These are phyloP conservation scores for Neomonachus schauinslandi DNA, from an alignment of 2,113 vertebrate genomes.

Conservation along the genomic window DNA sequence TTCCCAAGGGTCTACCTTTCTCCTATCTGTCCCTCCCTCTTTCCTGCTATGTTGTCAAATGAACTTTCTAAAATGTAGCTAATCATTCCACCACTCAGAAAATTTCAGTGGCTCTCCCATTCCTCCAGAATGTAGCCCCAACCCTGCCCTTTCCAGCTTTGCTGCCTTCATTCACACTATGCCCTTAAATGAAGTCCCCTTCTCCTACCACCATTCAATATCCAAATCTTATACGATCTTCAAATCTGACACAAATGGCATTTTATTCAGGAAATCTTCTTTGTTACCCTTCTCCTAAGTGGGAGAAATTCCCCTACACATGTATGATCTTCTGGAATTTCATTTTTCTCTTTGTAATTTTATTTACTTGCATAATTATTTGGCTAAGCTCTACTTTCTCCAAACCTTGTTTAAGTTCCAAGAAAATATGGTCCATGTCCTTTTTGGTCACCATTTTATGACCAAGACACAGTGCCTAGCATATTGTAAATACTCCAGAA, in stretches of 20 bases:
- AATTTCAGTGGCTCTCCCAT: neutral
- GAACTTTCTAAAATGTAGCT: neutral
- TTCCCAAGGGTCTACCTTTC: neutral
- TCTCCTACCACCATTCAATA: neutral
- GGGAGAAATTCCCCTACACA: neutral
- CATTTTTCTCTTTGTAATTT: neutral
- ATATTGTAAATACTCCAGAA: neutral
- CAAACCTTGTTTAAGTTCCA: neutral
- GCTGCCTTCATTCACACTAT: accelerated
- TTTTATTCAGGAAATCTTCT: neutral
- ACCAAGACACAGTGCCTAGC: neutral
- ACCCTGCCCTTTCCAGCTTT: neutral
- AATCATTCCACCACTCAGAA: neutral
- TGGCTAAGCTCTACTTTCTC: neutral
- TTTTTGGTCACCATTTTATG: neutral
- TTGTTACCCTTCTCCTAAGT: neutral
- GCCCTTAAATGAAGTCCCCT: neutral
- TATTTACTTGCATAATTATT: neutral
- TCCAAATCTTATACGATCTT: neutral
- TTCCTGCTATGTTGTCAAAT: neutral
- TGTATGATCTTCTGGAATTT: neutral
- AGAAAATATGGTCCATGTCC: neutral
- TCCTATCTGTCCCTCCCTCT: neutral
- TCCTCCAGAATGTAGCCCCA: neutral
- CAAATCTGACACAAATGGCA: neutral